phyloP scores from a whole-genome alignment of 2,113 vertebrate genomes.

The western clawed frog (Xenopus tropicalis) region UCB_Xtro_10.0 CM004452.2:28521501-28522000 shows the following conservation, averaged over 20 bases:
- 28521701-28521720: background rate
- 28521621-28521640: background rate
- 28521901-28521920: conserved; percentile 43
- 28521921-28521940: conserved; percentile 49
- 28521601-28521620: background rate
- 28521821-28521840: conserved; percentile 24
- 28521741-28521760: conserved; percentile 47
- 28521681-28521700: background rate
- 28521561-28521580: background rate
- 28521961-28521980: conserved; percentile 37
- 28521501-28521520: no score
- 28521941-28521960: conserved; percentile 32
- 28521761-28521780: conserved; percentile 38
- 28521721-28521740: background rate
- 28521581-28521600: background rate
- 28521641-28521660: background rate
- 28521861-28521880: conserved; percentile 52
- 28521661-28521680: background rate
- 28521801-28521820: conserved; percentile 49
- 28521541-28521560: no score
- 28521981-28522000: conserved; percentile 56
- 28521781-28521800: conserved; percentile 47
- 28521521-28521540: no score
- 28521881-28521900: conserved; percentile 40
- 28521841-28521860: conserved; percentile 44